Base-by-base conservation (phyloP, 2,797 vertebrate species). In the Manis javanica region DNA sequence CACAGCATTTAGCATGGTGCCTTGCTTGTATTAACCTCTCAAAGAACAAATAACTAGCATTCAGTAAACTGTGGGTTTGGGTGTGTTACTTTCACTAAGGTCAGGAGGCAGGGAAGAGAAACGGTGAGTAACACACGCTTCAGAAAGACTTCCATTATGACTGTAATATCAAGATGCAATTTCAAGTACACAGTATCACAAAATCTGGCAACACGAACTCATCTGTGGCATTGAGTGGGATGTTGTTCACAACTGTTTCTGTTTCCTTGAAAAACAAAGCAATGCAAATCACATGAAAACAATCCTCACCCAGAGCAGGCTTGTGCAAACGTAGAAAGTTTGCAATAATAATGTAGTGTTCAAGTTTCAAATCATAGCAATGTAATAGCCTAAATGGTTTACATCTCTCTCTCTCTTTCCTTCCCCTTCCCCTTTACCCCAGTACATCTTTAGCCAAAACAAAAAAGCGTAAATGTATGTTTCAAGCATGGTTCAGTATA, bases 181-280 rank as follows among this genome's bases (percentile, higher is more conserved):
- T 78, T 92, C 34, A 79, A 59, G 59, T 37, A 66, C 18, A 61
- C 14, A 26, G 34, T 74, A 39, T 85, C 63, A 78, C 57, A 94
- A 86, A 85, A 71, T 51, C 82, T 91, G 85, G 42, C 24, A 85
- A 63, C 49, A 11, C 75, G 34, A 75, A 81, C 23, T 88, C 42
- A 68, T 72, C 61, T 75, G 64, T 71, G 61, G 23, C 74, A 75
- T 51, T 81, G 71, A 66, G 29, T 90, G 69, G 42, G 26, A 72
- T 96, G 85, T 69, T 96, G 78, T 88, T 88, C 82, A 85, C 59
- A 64, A 69, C 69, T 19, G 46, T 93, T 94, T 79, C 59, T 89
- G 66, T 49, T 91, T 95, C 72, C 61, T 88, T 86, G 87, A 63
- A 87, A 75, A 95, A 77, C 46, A 94, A 92, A 94, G 64, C 53